These are phyloP conservation scores for Tenrec ecaudatus DNA, from an alignment of 2,113 vertebrate genomes.

Conservation along the genomic window DNA sequence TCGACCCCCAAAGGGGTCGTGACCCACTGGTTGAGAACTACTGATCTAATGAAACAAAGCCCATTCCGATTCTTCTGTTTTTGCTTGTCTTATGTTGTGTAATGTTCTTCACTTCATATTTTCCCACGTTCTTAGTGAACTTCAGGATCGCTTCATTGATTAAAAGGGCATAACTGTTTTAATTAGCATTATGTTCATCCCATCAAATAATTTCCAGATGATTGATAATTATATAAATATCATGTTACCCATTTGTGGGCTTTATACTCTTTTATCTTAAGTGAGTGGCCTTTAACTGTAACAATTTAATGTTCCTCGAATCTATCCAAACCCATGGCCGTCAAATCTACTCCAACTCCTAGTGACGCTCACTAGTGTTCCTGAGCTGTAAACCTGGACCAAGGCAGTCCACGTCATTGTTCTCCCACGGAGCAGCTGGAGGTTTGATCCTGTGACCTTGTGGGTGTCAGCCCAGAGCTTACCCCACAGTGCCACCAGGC, in stretches of 20 bases:
- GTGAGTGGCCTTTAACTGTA: conserved; percentile 10
- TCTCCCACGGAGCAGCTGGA: not conserved
- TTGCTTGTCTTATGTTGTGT: not conserved
- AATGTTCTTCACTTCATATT: conserved; percentile 1
- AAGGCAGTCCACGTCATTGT: no score
- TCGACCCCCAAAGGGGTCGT: no score
- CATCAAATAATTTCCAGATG: conserved; percentile 27
- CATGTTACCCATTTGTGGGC: conserved; percentile 21
- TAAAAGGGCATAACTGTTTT: conserved; percentile 22
- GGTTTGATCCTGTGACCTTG: not conserved
- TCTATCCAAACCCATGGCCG: not conserved
- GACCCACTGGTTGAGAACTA: no score
- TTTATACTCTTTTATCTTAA: not conserved
- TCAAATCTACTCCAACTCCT: no score
- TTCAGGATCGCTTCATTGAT: conserved; percentile 8
- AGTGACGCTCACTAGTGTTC: no score
- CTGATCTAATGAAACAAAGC: not conserved
- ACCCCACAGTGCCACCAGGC: no score
- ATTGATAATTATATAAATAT: not conserved
- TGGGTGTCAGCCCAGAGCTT: not conserved
- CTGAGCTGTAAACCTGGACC: no score
- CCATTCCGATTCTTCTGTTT: not conserved
- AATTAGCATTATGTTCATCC: conserved; percentile 26
- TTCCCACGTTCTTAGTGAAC: conserved; percentile 15
- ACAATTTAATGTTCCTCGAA: conserved; percentile 27